phyloP scores from a whole-genome alignment of 2,113 vertebrate genomes.

The Trematomus loennbergii region DNA sequence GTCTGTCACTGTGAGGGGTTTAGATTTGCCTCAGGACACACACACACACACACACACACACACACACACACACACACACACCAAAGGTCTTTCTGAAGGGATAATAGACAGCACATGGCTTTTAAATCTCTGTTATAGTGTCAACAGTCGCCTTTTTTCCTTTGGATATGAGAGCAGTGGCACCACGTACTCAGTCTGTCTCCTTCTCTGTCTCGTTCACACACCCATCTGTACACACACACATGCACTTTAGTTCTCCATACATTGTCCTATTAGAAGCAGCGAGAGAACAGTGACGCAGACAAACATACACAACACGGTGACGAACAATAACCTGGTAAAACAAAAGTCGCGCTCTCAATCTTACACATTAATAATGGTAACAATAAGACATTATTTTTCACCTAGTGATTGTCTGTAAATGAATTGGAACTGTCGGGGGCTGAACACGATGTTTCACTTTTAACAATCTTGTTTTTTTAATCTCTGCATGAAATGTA shows the following conservation, averaged over 20 bases:
- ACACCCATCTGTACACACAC: background rate
- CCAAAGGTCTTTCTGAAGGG: conserved; percentile 49
- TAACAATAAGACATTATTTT: background rate
- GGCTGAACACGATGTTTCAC: background rate
- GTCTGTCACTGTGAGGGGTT: conserved; percentile 57
- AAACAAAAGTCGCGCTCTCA: background rate
- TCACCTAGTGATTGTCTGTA: too few relatives aligned
- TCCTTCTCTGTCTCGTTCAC: background rate
- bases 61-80: conserved; percentile 20
- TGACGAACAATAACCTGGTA: background rate
- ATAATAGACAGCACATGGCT: conserved; percentile 58
- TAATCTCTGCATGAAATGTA: background rate
- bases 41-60: conserved; percentile 15
- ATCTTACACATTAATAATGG: background rate
- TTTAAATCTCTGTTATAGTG: conserved; percentile 60
- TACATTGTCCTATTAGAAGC: conserved; percentile 7
- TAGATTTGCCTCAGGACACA: conserved; percentile 13
- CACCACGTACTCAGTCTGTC: background rate
- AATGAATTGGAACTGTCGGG: too few relatives aligned
- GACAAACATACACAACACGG: background rate
- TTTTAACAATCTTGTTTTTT: background rate
- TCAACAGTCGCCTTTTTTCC: conserved; percentile 51
- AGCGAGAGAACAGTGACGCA: background rate
- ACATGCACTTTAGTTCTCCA: background rate
- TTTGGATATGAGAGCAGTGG: conserved; percentile 1